Evolutionary conservation across 2,888 invertebrate species (phyloP).

Genomic region (Sturmia bella): DNA sequence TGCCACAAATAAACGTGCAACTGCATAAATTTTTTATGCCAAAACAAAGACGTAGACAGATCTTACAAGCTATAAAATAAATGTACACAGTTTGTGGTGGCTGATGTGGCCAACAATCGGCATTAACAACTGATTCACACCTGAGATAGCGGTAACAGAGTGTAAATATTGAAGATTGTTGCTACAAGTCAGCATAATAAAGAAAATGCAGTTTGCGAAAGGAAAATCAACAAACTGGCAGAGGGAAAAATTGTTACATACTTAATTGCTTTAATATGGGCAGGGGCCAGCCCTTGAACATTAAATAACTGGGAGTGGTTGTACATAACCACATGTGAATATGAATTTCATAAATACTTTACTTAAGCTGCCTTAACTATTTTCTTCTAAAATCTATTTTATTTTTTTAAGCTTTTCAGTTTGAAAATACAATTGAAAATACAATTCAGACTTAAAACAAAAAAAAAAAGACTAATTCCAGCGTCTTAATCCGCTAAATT

Average conservation of each 20-base stretch:
- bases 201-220: not conserved
- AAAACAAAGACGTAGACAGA: slow-evolving; percentile 47
- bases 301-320: slow-evolving; percentile 45
- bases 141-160: slow-evolving; percentile 48
- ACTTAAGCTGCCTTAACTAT: slow-evolving; percentile 25
- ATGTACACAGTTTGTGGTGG: not conserved
- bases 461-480: too few relatives aligned
- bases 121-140: slow-evolving; percentile 61
- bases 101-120: slow-evolving; percentile 41
- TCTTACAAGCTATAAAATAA: slow-evolving; percentile 23
- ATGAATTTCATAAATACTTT: not conserved
- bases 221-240: not conserved
- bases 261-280: slow-evolving; percentile 23
- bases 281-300: slow-evolving; percentile 52
- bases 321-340: not conserved
- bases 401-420: not conserved
- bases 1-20: slow-evolving; percentile 54
- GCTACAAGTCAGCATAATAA: not conserved
- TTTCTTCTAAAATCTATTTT: not conserved
- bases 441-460: slow-evolving; percentile 21
- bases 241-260: too few relatives aligned
- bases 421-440: not conserved
- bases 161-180: slow-evolving; percentile 40
- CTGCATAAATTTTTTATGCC: slow-evolving; percentile 51
- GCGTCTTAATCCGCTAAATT: slow-evolving; percentile 42